A percentile compares a stretch with the other conserved stretches of the same genome.
Conservation (phyloP, 1,140 invertebrate species). For the Magallana gigas region DNA sequence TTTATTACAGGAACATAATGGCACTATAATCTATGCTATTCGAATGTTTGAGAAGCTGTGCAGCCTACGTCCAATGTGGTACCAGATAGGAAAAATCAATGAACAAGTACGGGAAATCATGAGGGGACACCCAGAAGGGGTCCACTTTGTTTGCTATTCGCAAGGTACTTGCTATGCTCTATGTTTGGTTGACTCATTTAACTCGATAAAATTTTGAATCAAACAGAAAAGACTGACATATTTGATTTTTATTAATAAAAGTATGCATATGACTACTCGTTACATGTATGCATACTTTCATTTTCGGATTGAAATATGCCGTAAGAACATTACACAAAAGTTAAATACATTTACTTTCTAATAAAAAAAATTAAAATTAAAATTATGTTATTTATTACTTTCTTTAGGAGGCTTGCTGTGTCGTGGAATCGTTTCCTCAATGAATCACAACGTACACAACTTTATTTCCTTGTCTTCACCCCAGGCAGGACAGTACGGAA, state of each 20-base stretch:
- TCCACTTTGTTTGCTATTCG: not conserved
- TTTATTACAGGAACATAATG: not conserved
- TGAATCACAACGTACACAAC: conserved; percentile 88
- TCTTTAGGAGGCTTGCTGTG: conserved; percentile 65
- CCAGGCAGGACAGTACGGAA: conserved; percentile 94
- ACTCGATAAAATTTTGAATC: too few relatives aligned
- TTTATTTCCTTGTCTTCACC: conserved; percentile 94
- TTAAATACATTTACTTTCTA: too few relatives aligned
- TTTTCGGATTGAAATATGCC: too few relatives aligned
- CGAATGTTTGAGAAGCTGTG: not conserved
- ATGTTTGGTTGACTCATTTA: too few relatives aligned
- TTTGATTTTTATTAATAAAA: too few relatives aligned
- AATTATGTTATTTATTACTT: too few relatives aligned
- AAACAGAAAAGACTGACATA: too few relatives aligned
- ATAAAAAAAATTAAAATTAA: too few relatives aligned
- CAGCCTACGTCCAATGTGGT: not conserved
- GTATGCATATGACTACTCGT: too few relatives aligned
- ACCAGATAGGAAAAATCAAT: not conserved
- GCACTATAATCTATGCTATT: not conserved
- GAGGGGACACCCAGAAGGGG: not conserved
- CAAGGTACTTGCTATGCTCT: not conserved
- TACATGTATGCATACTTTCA: too few relatives aligned
- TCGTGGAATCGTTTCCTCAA: conserved; percentile 84
- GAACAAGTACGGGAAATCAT: not conserved
- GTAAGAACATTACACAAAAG: too few relatives aligned